Base-by-base conservation (phyloP, 2,888 invertebrate genomes). In the Arenicola marina region DNA sequence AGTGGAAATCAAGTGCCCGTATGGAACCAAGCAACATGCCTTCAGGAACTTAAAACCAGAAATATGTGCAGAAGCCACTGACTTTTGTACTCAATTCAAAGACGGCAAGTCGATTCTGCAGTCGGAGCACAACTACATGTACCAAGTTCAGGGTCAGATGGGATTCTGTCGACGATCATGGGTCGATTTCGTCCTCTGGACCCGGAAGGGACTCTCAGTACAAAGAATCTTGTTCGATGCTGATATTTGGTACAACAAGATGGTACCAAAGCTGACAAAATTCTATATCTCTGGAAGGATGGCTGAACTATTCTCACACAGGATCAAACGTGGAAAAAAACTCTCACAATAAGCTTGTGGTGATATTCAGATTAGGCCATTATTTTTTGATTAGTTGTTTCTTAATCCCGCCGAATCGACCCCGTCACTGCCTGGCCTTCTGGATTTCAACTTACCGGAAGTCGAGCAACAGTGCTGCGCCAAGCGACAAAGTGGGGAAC, bases 111-210 rank as follows among this genome's bases (percentile, higher is more conserved):
- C 24, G 15, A 7, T n/a, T n/a, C 48, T 48, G 7, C 11, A 48
- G 26, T 7, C 26, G 7, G 48, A 48, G 24, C 48, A 48, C 48
- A 48, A 48, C 48, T 48, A 48, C 48, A 48, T 48, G 48, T 48
- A n/a, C 48, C 48, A 48, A 24, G 48, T 48, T 11, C 48, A 48
- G 26, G 48, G 48, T n/a, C 26, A 48, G 48, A 11, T 48, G 48
- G 15, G 18, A 24, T 7, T 24, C 7, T 48, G 48, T 24, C 7
- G 26, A 7, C 48, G 11, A 48, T 11, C 15, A 24, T 48, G 48
- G 48, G 48, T 48, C 18, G 48, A 48, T 48, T 48, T 48, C 26
- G 26, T 48, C 15, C 11, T 48, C 26, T 48, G 48, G 48, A 48
- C 48, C 7, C 15, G 48, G 26, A 48, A 48, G 26, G 26, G 48